A percentile compares a stretch with the other conserved stretches of the same genome.
These are phyloP conservation scores for Hemiscyllium ocellatum DNA, from an alignment of 2,113 vertebrate genomes.

Conservation along the genomic window DNA sequence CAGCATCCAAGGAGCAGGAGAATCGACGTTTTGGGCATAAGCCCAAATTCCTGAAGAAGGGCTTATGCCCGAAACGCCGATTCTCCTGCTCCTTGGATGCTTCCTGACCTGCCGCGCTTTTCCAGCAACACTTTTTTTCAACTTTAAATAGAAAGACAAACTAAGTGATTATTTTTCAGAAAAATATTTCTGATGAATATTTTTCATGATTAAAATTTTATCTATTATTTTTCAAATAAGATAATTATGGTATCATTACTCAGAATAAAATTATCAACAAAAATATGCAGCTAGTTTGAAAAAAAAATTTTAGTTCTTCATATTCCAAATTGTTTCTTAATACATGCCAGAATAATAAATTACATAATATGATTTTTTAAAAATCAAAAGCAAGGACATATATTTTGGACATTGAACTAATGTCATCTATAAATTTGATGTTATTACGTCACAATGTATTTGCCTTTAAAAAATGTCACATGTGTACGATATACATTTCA, in stretches of 20 bases:
- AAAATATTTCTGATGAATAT: neutral
- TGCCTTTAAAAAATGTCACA: neutral
- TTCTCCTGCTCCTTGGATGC: no score
- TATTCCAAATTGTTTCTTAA: neutral
- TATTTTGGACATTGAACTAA: neutral
- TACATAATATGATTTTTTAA: neutral
- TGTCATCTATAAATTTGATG: neutral
- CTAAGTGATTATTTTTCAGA: neutral
- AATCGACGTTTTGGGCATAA: no score
- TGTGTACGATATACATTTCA: neutral
- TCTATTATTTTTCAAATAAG: neutral
- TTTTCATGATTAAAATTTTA: neutral
- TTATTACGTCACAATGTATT: neutral
- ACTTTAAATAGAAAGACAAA: neutral
- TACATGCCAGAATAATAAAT: neutral
- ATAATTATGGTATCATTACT: neutral
- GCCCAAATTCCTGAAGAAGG: no score
- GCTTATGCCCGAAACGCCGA: no score
- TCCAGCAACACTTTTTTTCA: no score
- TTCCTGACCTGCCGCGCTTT: no score
- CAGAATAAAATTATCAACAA: neutral
- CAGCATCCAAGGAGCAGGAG: no score
- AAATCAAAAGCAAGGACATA: neutral
- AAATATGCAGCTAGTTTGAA: neutral
- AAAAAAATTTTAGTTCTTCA: neutral